Percentiles rank a stretch among this genome's conserved stretches.
Evolutionary conservation across 2,797 vertebrate species (phyloP).

Genomic region (Nyctibius grandis): DNA sequence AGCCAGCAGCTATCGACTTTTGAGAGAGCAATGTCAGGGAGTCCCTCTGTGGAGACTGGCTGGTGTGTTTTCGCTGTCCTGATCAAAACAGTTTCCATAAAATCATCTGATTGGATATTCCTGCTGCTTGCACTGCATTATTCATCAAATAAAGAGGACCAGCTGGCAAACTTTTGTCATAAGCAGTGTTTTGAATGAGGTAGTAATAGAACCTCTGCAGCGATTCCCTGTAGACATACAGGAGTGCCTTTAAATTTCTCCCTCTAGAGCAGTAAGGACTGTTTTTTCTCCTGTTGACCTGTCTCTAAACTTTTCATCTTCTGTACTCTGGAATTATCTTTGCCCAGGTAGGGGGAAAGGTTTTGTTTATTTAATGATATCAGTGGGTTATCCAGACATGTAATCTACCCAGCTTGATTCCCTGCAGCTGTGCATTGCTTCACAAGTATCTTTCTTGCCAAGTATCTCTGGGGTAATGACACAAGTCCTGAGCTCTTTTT

Average conservation of each 20-base stretch:
- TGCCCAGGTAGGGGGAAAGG: not conserved
- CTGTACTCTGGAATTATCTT: not conserved
- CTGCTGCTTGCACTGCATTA: conserved; percentile 60
- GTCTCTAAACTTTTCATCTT: not conserved
- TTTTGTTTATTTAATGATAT: not conserved
- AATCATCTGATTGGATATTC: conserved; percentile 53
- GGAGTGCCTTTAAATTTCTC: not conserved
- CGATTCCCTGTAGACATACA: not conserved
- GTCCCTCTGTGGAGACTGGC: not conserved
- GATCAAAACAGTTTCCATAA: conserved; percentile 61
- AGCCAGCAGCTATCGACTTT: not conserved
- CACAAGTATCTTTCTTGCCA: not conserved
- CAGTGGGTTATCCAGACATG: not conserved
- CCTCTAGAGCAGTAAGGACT: not conserved
- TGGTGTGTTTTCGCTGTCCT: not conserved
- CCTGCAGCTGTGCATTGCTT: rapidly evolving
- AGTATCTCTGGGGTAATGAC: not conserved
- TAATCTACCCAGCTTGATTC: not conserved
- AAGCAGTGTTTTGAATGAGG: not conserved
- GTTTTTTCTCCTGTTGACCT: not conserved
- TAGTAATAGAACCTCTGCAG: not conserved
- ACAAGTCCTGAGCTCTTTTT: not conserved
- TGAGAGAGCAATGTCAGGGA: not conserved
- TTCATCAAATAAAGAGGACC: conserved; percentile 48
- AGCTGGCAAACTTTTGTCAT: not conserved